A percentile compares a stretch with the other conserved stretches of the same genome.
Evolutionary conservation across 2,113 vertebrate species (phyloP).

Genomic region (Hassar affinis): DNA sequence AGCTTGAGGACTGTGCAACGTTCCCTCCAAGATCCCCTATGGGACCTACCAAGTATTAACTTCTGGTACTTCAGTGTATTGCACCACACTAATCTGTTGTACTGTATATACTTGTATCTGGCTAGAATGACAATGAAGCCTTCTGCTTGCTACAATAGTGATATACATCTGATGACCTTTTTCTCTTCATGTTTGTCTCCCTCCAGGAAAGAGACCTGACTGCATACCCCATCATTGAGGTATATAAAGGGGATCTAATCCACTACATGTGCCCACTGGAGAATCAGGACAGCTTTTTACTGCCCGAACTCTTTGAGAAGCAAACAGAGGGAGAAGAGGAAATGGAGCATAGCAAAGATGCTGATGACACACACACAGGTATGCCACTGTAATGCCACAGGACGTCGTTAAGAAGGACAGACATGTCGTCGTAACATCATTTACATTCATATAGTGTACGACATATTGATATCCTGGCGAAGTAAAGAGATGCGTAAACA

Average conservation of each 20-base stretch:
- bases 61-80: too few relatives aligned
- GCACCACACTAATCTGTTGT: neutral
- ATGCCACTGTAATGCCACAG: constrained; percentile 1
- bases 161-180: neutral
- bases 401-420: neutral
- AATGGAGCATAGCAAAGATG: constrained; percentile 74
- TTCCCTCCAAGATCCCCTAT: too few relatives aligned
- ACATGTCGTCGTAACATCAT: neutral
- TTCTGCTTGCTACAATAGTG: neutral
- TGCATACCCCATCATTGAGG: constrained; percentile 88
- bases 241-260: constrained; percentile 82
- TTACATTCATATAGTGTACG: neutral
- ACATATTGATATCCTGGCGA: constrained; percentile 6
- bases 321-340: constrained; percentile 75
- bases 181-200: constrained; percentile 31
- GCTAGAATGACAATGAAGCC: neutral
- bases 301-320: constrained; percentile 88
- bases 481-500: constrained; percentile 5
- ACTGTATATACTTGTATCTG: neutral
- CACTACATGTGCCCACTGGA: constrained; percentile 91
- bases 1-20: too few relatives aligned
- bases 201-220: constrained; percentile 87
- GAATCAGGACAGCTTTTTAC: constrained; percentile 88
- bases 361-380: constrained; percentile 75
- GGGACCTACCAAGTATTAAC: too few relatives aligned